phyloP scores from a whole-genome alignment of 2,113 vertebrate species.

The Deroptyus accipitrinus region DNA sequence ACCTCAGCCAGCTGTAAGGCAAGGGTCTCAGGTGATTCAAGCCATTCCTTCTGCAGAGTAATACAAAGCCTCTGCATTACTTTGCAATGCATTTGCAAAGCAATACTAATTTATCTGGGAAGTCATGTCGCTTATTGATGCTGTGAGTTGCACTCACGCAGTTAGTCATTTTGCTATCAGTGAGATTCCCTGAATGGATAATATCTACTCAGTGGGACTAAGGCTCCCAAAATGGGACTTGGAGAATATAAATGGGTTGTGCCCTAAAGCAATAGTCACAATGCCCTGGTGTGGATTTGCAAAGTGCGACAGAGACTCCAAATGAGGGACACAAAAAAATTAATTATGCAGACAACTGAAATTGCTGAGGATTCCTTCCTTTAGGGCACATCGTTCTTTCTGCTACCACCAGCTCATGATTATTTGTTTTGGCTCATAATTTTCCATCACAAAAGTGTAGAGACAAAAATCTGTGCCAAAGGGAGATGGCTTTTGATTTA shows the following conservation, averaged over 20 bases:
- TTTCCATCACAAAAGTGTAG: conserved; percentile 33
- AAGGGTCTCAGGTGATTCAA: neutral
- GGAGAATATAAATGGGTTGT: conserved; percentile 17
- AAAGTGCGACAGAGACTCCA: conserved; percentile 50
- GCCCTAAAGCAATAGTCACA: conserved; percentile 27
- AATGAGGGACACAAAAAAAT: conserved; percentile 41
- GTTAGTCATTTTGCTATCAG: conserved; percentile 50
- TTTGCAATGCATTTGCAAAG: neutral
- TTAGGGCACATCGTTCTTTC: conserved; percentile 36
- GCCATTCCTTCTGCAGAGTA: neutral
- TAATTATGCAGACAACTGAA: conserved; percentile 55
- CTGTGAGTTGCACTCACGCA: neutral
- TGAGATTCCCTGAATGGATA: conserved; percentile 36
- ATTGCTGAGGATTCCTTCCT: conserved; percentile 48
- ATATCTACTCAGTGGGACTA: conserved; percentile 42
- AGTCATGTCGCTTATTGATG: neutral
- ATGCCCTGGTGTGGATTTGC: conserved; percentile 43
- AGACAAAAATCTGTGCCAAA: conserved; percentile 47
- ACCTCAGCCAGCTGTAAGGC: neutral
- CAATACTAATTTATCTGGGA: neutral
- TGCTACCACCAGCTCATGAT: conserved; percentile 15
- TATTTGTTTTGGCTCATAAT: conserved; percentile 58
- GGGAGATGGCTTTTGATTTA: conserved; percentile 21
- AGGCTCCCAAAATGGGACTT: neutral
- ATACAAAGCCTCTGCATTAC: neutral